A percentile compares a stretch with the other conserved stretches of the same genome.
These are phyloP conservation scores for Agelastica alni DNA, from an alignment of 2,888 invertebrate species.

Conservation along the genomic window DNA sequence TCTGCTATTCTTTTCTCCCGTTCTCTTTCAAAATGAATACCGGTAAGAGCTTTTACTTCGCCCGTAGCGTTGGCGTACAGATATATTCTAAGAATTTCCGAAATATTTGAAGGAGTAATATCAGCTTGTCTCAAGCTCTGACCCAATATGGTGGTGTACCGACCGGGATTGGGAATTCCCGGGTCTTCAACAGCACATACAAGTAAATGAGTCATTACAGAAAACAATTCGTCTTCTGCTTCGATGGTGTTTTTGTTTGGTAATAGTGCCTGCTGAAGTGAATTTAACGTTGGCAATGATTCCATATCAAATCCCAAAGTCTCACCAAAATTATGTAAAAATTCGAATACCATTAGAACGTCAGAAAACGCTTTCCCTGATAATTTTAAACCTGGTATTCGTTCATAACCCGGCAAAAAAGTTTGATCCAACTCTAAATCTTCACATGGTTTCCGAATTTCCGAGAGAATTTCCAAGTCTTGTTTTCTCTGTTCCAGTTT, in stretches of 20 bases:
- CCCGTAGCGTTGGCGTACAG: conserved; percentile 88
- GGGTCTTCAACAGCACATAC: conserved; percentile 94
- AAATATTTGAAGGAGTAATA: conserved; percentile 87
- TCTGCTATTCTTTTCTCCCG: conserved; percentile 80
- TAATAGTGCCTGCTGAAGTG: conserved; percentile 82
- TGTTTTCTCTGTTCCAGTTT: conserved; percentile 73
- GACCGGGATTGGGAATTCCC: conserved; percentile 85
- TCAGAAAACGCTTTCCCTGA: conserved; percentile 90
- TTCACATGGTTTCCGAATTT: conserved; percentile 85
- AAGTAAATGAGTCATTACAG: conserved; percentile 85
- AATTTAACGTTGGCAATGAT: conserved; percentile 82
- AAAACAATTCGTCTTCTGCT: conserved; percentile 82
- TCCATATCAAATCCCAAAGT: conserved; percentile 93
- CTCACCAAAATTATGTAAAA: conserved; percentile 94
- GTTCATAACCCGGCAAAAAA: conserved; percentile 70
- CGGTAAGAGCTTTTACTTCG: conserved; percentile 79
- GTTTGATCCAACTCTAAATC: conserved; percentile 85
- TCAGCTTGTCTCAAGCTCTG: conserved; percentile 89
- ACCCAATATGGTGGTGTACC: conserved; percentile 87
- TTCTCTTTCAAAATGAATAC: conserved; percentile 81
- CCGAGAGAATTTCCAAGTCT: conserved; percentile 70
- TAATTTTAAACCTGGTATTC: conserved; percentile 69
- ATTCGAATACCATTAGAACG: conserved; percentile 93
- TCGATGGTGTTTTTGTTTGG: conserved; percentile 73
- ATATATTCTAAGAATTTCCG: conserved; percentile 90